Percentiles rank a stretch among this genome's conserved stretches.
phyloP scores from a whole-genome alignment of 2,888 invertebrate species.

The Gandaritis pyraliata region DNA sequence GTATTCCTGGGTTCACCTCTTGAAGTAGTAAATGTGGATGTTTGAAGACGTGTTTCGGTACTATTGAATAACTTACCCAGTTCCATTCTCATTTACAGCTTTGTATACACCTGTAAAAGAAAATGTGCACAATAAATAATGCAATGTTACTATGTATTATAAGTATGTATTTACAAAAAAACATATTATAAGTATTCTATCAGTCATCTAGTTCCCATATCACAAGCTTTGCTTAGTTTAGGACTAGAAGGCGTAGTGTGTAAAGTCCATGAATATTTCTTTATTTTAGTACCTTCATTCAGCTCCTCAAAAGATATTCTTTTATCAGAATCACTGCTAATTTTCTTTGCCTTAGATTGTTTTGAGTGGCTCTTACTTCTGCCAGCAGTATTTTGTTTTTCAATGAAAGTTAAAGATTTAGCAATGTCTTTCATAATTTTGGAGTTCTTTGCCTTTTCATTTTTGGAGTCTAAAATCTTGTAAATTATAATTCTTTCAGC shows the following conservation, averaged over 20 bases:
- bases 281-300: slow-evolving; percentile 69
- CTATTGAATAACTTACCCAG: slow-evolving; percentile 58
- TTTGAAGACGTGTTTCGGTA: too few relatives aligned
- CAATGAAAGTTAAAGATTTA: slow-evolving; percentile 52
- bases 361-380: slow-evolving; percentile 32
- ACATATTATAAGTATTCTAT: too few relatives aligned
- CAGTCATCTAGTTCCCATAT: too few relatives aligned
- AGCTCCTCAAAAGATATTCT: slow-evolving; percentile 56
- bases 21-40: too few relatives aligned
- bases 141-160: too few relatives aligned
- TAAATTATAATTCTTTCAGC: slow-evolving; percentile 75
- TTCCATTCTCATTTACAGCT: slow-evolving; percentile 62
- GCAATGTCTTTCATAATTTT: slow-evolving; percentile 55
- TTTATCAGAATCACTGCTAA: slow-evolving; percentile 39
- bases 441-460: slow-evolving; percentile 51
- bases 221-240: too few relatives aligned
- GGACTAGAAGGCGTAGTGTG: too few relatives aligned
- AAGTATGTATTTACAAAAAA: too few relatives aligned
- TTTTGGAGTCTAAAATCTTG: slow-evolving; percentile 68
- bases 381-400: slow-evolving; percentile 38
- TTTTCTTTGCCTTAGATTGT: slow-evolving; percentile 25
- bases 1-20: too few relatives aligned
- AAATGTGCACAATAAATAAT: neutral
- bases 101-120: slow-evolving; percentile 66
- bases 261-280: too few relatives aligned